Evolutionary conservation across 2,113 vertebrate genomes (phyloP), one percentile per base, ranked within the genome.

Genomic region (Chaetodon auriga): DNA sequence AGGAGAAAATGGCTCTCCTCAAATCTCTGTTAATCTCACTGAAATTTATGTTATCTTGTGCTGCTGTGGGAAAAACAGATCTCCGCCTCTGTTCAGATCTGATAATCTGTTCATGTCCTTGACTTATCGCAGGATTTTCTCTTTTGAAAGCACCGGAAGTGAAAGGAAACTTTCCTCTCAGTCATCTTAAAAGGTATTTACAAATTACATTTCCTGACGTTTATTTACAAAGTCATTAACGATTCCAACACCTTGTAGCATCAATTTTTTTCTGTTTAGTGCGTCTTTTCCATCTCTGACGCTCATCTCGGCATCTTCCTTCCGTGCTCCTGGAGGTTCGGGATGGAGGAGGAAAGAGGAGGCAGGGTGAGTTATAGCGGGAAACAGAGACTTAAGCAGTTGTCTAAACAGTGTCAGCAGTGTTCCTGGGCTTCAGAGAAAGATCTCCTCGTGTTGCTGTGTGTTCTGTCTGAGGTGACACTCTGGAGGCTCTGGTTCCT

Each of bases 401-500:
- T 91, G 87, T 92, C 89, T 80, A 93, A 95, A 95, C 90, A 93
- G 71, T 92, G 91, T 93, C 91, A 85, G 87, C 60, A 21, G 57
- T 83, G 84, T 90, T 88, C 70, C 88, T 87, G 89, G 66, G 38
- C 82, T 72, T 69, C 48, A 43, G 61, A 87, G 71, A 68, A 64
- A 60, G 55, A 91, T 76, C 72, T 82, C 46, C 54, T 78, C 58
- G 35, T 80, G 70, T 78, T 80, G 63, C 81, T 81, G 84, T 90
- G 88, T 87, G 75, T 88, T 91, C 87, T 88, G 63, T 90, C 76
- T 81, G 60, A 73, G 72, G 79, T 89, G 85, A 89, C 88, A 83
- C 51, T 61, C 62, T 82, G 55, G 49, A 80, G 57, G 36, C 53
- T 88, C 91, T 92, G 89, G 72, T 89, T 92, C 85, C 78, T 87